A percentile compares a stretch with the other conserved stretches of the same genome.
Conservation (phyloP, 2,113 vertebrate genomes). For the Sterna hirundo region DNA sequence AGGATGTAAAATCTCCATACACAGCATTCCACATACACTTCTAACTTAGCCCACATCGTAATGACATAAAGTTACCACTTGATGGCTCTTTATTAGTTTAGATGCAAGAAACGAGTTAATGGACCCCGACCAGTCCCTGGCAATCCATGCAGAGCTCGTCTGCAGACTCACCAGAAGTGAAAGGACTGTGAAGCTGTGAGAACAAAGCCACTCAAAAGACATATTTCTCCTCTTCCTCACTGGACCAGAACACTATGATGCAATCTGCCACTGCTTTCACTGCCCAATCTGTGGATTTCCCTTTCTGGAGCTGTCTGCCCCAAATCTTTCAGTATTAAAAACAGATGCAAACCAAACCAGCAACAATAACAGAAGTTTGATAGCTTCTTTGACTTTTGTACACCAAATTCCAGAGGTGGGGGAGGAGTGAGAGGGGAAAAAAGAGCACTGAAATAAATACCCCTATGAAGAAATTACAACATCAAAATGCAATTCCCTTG, state of each 20-base stretch:
- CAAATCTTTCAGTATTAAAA: not conserved
- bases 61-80: slow-evolving; percentile 35
- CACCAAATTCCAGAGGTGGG: not conserved
- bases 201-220: not conserved
- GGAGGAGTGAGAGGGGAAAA: not conserved
- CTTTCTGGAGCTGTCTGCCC: not conserved
- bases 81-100: slow-evolving; percentile 38
- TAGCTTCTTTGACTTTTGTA: slow-evolving; percentile 35
- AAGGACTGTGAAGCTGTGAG: not conserved
- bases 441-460: slow-evolving; percentile 22
- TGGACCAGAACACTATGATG: not conserved
- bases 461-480: slow-evolving; percentile 62
- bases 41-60: not conserved
- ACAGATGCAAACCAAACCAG: not conserved
- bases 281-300: not conserved
- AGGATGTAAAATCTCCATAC: not conserved
- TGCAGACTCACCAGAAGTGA: not conserved
- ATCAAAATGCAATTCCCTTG: slow-evolving; percentile 64
- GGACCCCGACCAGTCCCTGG: fast-evolving
- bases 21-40: not conserved
- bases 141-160: fast-evolving
- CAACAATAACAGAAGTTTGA: slow-evolving; percentile 10
- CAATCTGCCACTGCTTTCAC: not conserved
- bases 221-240: not conserved
- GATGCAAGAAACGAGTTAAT: not conserved